A percentile compares a stretch with the other conserved stretches of the same genome.
These are phyloP conservation scores for Oscheius sp. DNA, from an alignment of 2,888 invertebrate species.

Conservation along the genomic window DNA sequence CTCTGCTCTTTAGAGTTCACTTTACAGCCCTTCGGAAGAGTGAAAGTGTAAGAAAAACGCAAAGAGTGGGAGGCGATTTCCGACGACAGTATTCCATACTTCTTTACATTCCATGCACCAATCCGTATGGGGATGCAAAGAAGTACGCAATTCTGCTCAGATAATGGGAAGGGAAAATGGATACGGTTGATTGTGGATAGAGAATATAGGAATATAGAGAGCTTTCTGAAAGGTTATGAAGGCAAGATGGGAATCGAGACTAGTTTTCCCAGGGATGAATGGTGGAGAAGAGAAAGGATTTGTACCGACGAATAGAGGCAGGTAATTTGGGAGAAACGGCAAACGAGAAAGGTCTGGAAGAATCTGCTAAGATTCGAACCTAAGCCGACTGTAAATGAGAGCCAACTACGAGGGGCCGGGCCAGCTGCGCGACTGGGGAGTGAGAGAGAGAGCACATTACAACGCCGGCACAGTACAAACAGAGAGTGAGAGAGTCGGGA, in stretches of 20 bases:
- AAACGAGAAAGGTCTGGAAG: background rate
- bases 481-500: conserved; percentile 4
- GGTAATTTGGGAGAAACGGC: conserved; percentile 3
- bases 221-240: background rate
- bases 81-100: conserved; percentile 56
- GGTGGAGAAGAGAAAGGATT: background rate
- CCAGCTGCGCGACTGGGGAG: conserved; percentile 13
- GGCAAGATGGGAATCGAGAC: background rate
- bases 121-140: conserved; percentile 57
- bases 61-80: too few species aligned
- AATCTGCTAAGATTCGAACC: too few species aligned
- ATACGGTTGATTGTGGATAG: conserved; percentile 17
- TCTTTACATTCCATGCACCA: conserved; percentile 61
- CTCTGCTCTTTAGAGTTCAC: too few species aligned
- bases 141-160: conserved; percentile 50
- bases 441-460: conserved; percentile 23
- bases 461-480: conserved; percentile 23
- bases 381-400: conserved; percentile 11
- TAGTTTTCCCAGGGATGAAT: too few species aligned
- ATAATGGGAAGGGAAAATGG: background rate
- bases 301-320: too few species aligned
- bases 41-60: too few species aligned
- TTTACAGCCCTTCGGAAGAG: too few species aligned
- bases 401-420: background rate
- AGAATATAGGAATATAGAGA: background rate